Conservation (phyloP, 2,797 vertebrate species). For the Choloepus didactylus region DNA sequence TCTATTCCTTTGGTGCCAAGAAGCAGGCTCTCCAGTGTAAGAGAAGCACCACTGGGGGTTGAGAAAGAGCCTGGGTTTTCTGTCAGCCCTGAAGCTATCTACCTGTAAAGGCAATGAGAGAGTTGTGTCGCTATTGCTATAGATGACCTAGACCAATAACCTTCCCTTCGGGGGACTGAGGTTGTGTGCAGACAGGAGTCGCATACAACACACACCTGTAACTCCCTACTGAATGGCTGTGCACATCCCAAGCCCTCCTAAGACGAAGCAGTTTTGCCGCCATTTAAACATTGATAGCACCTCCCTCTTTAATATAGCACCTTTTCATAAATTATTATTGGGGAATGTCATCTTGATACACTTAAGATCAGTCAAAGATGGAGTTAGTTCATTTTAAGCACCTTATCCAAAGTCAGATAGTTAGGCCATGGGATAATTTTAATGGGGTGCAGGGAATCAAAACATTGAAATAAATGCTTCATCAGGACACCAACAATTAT, state of each 20-base stretch:
- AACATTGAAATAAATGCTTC: background rate
- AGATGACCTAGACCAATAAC: background rate
- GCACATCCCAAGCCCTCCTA: background rate
- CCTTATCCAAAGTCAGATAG: background rate
- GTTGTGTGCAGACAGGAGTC: background rate
- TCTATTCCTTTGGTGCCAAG: background rate
- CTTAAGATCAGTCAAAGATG: background rate
- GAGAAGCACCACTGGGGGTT: background rate
- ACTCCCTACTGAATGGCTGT: background rate
- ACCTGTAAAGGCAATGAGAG: background rate
- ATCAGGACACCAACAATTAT: background rate
- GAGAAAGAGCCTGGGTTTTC: background rate
- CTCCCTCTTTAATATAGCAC: background rate
- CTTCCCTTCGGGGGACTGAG: background rate
- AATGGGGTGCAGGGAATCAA: background rate
- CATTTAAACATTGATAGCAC: background rate
- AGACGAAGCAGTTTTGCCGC: background rate
- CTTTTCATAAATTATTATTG: background rate
- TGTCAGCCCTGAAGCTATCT: no score
- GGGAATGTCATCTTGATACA: background rate
- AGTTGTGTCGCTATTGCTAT: background rate
- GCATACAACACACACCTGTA: background rate
- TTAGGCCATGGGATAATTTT: background rate
- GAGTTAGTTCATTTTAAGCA: conserved; percentile 14
- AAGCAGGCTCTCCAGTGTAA: background rate